Conservation (phyloP, 1,140 invertebrate species). For the Scaptodrosophila lebanonensis region DNA sequence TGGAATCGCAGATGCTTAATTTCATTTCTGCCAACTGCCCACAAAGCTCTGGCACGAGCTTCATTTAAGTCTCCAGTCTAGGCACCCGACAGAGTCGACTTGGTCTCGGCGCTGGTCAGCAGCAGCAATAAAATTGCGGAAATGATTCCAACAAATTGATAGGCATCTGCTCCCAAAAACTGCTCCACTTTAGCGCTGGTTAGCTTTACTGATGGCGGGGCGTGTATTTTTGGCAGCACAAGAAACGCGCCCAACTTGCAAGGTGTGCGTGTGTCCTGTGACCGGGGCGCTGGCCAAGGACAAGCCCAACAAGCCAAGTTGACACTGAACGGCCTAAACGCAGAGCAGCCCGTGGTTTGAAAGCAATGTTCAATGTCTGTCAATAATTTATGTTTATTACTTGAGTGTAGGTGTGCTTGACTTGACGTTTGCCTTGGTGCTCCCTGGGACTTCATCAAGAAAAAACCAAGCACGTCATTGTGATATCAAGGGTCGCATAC, state of each 20-base stretch:
- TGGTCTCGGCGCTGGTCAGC: conserved; percentile 38
- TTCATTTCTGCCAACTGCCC: conserved; percentile 5
- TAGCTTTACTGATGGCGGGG: conserved; percentile 9
- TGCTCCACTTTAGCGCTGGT: conserved; percentile 1
- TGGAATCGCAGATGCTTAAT: conserved; percentile 25
- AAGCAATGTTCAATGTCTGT: too few species aligned
- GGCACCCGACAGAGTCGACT: too few species aligned
- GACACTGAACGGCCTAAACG: conserved; percentile 17
- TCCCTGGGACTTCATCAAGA: too few species aligned
- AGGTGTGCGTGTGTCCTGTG: conserved; percentile 18
- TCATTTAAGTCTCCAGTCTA: neutral
- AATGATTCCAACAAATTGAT: conserved; percentile 73
- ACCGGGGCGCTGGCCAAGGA: conserved; percentile 34
- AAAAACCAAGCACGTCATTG: too few species aligned
- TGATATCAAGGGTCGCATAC: too few species aligned
- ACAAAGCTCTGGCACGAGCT: neutral
- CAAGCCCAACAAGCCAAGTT: conserved; percentile 33
- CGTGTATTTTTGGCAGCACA: neutral
- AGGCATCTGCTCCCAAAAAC: conserved; percentile 38
- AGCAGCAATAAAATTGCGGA: conserved; percentile 67
- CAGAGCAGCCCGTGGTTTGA: too few species aligned
- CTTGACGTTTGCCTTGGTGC: too few species aligned
- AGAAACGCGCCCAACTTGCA: neutral
- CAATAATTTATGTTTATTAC: conserved; percentile 42
- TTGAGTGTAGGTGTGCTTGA: conserved; percentile 11